These are phyloP conservation scores for Formica exsecta DNA, from an alignment of 1,140 invertebrate genomes.

Conservation along the genomic window DNA sequence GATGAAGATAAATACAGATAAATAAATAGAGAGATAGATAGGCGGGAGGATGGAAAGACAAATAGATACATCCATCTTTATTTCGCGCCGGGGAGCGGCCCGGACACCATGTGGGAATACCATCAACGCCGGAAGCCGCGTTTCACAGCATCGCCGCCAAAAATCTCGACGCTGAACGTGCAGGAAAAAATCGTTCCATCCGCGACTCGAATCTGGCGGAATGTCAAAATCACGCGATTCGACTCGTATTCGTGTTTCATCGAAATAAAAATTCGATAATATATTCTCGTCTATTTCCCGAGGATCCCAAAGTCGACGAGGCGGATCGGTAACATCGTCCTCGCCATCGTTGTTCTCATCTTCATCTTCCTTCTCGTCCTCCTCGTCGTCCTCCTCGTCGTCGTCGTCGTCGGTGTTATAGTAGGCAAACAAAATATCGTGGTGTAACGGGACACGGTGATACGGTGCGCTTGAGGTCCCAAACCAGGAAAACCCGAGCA, in stretches of 20 bases:
- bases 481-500: conserved; percentile 82
- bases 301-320: conserved; percentile 49
- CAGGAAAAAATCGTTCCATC: background rate
- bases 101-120: conserved; percentile 50
- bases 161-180: conserved; percentile 45
- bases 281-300: background rate
- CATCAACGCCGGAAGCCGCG: conserved; percentile 39
- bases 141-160: conserved; percentile 26
- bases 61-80: conserved; percentile 63
- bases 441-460: conserved; percentile 79
- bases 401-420: conserved; percentile 75
- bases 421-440: conserved; percentile 85
- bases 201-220: background rate
- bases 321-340: conserved; percentile 23
- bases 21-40: conserved; percentile 56
- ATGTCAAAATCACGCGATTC: background rate
- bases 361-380: background rate
- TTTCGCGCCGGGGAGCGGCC: conserved; percentile 23
- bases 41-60: conserved; percentile 53
- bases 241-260: background rate
- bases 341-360: conserved; percentile 21
- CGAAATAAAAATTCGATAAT: background rate
- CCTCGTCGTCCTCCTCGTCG: conserved; percentile 72
- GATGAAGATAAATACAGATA: conserved; percentile 63
- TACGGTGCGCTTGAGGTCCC: conserved; percentile 72